A percentile compares a stretch with the other conserved stretches of the same genome.
Conservation (phyloP, 2,888 invertebrate genomes). For the Drosophila demipolita region DNA sequence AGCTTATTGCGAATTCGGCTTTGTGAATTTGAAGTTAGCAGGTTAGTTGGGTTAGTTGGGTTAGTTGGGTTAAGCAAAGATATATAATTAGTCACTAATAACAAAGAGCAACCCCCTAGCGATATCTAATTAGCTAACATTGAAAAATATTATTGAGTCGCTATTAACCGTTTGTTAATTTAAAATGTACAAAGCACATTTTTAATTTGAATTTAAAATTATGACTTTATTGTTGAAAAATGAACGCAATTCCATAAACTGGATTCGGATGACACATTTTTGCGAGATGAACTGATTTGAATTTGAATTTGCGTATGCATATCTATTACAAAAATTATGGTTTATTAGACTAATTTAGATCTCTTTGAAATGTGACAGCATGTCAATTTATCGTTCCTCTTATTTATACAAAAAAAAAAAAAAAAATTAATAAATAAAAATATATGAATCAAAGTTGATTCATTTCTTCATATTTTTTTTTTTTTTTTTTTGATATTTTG, state of each 20-base stretch:
- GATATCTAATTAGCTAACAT: background rate
- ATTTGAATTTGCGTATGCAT: background rate
- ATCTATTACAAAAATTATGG: background rate
- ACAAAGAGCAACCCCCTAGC: background rate
- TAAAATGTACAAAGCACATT: background rate
- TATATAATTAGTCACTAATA: background rate
- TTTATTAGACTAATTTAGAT: background rate
- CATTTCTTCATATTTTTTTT: too few species aligned
- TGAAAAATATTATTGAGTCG: background rate
- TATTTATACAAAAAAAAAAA: background rate
- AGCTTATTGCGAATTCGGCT: background rate
- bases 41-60: background rate
- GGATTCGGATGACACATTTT: background rate
- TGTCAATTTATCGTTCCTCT: background rate
- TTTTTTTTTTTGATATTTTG: background rate
- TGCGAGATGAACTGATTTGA: background rate
- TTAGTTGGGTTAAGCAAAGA: background rate
- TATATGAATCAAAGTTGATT: constrained; percentile 1
- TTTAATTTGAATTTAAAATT: background rate
- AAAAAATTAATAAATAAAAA: too few species aligned
- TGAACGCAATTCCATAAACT: background rate
- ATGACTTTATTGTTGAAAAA: too few species aligned
- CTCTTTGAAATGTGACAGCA: background rate
- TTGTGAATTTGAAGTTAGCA: background rate
- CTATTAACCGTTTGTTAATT: background rate